Base-by-base conservation (phyloP, 2,797 vertebrate genomes). In the Hydrophis major region DNA sequence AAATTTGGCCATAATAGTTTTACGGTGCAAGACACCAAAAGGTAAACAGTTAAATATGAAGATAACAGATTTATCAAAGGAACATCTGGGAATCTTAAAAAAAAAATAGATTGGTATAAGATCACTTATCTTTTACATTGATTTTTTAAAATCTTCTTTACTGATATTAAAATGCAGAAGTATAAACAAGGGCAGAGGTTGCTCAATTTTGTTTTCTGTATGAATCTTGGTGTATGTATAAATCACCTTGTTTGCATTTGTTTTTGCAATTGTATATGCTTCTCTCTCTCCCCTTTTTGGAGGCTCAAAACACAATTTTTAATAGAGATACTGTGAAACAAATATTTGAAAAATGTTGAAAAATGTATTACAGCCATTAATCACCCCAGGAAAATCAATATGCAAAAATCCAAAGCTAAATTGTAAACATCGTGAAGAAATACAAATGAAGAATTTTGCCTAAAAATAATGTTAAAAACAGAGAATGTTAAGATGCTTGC, bases 291-390 rank as follows among this genome's bases (percentile, higher is more conserved):
- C 28, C 28, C 94, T 91, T 89, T 94, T 87, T 53, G 89, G 94
- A 87, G 95, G 90, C 91, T 87, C 92, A 93, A 90, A 0, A 50
- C 59, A 91, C 91, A 95, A 89, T 16, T 93, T 93, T 94, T 63
- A 55, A 96, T 95, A 95, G 95, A 95, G 88, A 92, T 93, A 92
- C 95, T 97, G 96, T 95, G 95, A 90, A 78, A 94, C 86, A 83
- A 93, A 94, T 95, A 96, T 47, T 94, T 90, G 27, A 63, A 63
- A 63, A 63, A 28, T 63, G 27, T 42, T 63, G 60, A 66, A 93
- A 69, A 32, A 32, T 16, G 6, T 32, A 32, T 69, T 69, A 11
- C 66, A 69, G 13, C 32, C 66, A 69, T 69, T 69, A 32, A 69
- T 16, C 66, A 6, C 12, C 28, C 28, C n/a, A 69, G 2, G 28